A percentile compares a stretch with the other conserved stretches of the same genome.
These are phyloP conservation scores for Frankliniella fusca DNA, from an alignment of 2,888 invertebrate genomes.

Conservation along the genomic window DNA sequence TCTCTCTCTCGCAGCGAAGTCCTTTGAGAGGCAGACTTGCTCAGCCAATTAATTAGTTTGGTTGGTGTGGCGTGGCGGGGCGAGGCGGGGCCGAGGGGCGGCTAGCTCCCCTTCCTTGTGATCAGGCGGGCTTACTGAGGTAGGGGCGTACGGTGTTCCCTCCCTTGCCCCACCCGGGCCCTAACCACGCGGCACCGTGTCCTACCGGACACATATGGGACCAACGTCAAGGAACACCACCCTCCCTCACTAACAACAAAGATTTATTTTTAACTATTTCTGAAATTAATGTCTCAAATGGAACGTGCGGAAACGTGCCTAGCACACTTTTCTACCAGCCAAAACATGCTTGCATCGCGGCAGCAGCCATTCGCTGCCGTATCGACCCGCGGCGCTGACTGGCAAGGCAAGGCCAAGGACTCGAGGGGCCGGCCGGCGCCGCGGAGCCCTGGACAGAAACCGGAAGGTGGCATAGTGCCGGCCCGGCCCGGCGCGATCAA, in stretches of 20 bases:
- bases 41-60: constrained; percentile 10
- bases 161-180: not conserved
- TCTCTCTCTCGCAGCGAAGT: not conserved
- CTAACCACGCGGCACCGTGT: not conserved
- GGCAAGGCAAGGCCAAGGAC: constrained; percentile 14
- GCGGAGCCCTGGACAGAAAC: too few species aligned
- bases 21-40: constrained; percentile 9
- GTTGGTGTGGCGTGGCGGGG: not conserved
- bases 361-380: not conserved
- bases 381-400: not conserved
- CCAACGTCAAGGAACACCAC: too few species aligned
- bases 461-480: too few species aligned
- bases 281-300: too few species aligned
- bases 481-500: too few species aligned
- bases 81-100: not conserved
- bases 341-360: not conserved
- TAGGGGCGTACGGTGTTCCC: too few species aligned
- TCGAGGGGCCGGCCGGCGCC: not conserved
- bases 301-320: too few species aligned
- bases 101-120: not conserved
- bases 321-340: too few species aligned
- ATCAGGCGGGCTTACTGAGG: not conserved
- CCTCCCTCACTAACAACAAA: too few species aligned
- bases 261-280: too few species aligned
- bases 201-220: not conserved